These are phyloP conservation scores for Archips crataeganus DNA, from an alignment of 2,888 invertebrate genomes.

Conservation along the genomic window DNA sequence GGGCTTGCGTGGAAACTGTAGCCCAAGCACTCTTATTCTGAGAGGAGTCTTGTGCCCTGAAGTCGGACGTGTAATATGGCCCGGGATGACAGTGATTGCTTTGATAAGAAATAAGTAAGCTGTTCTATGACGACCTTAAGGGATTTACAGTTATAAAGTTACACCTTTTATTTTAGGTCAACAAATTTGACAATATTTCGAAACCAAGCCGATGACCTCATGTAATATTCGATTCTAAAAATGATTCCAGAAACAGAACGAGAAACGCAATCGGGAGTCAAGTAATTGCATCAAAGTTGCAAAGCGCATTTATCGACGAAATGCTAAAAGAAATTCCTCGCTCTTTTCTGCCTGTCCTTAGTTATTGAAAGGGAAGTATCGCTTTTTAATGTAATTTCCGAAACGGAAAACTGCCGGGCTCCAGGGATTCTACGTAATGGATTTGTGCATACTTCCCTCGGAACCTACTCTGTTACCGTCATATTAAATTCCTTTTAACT, in stretches of 20 bases:
- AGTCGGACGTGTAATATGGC: too few relatives aligned
- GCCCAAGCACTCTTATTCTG: too few relatives aligned
- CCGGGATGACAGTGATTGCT: too few relatives aligned
- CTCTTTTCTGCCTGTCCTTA: slow-evolving; percentile 64
- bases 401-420: slow-evolving; percentile 70
- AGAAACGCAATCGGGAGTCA: not conserved
- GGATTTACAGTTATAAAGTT: too few relatives aligned
- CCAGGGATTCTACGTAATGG: slow-evolving; percentile 78
- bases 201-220: not conserved
- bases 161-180: too few relatives aligned
- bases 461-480: slow-evolving; percentile 64
- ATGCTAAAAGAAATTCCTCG: slow-evolving; percentile 48
- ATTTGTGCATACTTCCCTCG: slow-evolving; percentile 71
- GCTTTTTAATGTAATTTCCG: slow-evolving; percentile 83
- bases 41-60: too few relatives aligned
- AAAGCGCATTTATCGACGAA: slow-evolving; percentile 12
- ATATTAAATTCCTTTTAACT: slow-evolving; percentile 54
- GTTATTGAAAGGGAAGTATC: slow-evolving; percentile 76
- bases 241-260: not conserved
- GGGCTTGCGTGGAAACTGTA: too few relatives aligned
- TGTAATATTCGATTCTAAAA: not conserved
- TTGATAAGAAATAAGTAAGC: too few relatives aligned
- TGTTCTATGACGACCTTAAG: not conserved
- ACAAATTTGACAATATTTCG: too few relatives aligned
- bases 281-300: slow-evolving; percentile 15